These are phyloP conservation scores for Oryzias melastigma DNA, from an alignment of 2,113 vertebrate genomes.

Conservation along the genomic window DNA sequence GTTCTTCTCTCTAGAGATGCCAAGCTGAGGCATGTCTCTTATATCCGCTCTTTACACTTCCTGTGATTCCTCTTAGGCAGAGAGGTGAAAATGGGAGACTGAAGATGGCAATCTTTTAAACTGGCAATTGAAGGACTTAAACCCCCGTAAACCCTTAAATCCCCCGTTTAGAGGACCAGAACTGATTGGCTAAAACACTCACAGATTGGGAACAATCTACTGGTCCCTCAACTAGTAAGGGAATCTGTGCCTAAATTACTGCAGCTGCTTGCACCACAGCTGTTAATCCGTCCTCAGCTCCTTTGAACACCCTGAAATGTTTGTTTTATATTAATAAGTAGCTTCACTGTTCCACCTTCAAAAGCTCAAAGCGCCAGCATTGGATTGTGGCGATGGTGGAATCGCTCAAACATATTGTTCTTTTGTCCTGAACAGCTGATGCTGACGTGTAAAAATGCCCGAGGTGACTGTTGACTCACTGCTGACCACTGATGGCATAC, in stretches of 20 bases:
- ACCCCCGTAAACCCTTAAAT: slow-evolving; percentile 60
- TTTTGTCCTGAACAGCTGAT: neutral
- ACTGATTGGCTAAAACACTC: slow-evolving; percentile 55
- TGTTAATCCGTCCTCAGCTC: neutral
- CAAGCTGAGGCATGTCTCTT: slow-evolving; percentile 60
- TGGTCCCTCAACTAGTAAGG: slow-evolving; percentile 13
- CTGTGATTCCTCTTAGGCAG: slow-evolving; percentile 33
- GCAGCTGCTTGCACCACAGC: neutral
- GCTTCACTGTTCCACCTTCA: neutral
- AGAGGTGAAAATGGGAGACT: slow-evolving; percentile 66
- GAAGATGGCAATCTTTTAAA: slow-evolving; percentile 61
- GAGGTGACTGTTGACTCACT: slow-evolving; percentile 4
- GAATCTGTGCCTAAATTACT: neutral
- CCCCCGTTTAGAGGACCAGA: slow-evolving; percentile 58
- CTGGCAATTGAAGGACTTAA: slow-evolving; percentile 51
- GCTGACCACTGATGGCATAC: neutral
- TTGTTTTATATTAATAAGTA: slow-evolving; percentile 4
- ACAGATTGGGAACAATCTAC: slow-evolving; percentile 26
- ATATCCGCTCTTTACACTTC: slow-evolving; percentile 34
- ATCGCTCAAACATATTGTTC: neutral
- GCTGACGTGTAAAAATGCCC: neutral
- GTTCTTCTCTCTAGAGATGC: slow-evolving; percentile 48
- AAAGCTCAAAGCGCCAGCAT: too few relatives aligned
- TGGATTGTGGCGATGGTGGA: neutral
- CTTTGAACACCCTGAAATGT: neutral